A percentile compares a stretch with the other conserved stretches of the same genome.
These are phyloP conservation scores for Mastomys natalensis DNA, from an alignment of 2,113 vertebrate genomes.

Conservation along the genomic window DNA sequence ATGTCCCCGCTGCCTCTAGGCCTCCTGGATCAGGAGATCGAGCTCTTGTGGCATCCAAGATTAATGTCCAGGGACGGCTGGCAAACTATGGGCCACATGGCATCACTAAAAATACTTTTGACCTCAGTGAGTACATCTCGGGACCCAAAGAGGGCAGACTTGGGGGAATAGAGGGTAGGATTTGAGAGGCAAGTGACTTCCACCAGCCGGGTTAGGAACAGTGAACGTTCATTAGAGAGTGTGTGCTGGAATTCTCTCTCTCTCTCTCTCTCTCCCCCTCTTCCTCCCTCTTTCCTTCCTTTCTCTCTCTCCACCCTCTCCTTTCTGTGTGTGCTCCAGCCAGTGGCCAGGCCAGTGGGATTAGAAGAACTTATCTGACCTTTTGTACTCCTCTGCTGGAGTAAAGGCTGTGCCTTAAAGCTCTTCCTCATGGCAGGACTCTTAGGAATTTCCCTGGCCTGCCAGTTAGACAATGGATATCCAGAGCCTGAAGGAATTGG, in stretches of 20 bases:
- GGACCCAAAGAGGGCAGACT: background rate
- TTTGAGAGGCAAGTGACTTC: background rate
- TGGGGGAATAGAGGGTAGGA: background rate
- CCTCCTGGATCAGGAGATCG: constrained; percentile 68
- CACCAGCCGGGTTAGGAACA: background rate
- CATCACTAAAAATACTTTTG: constrained; percentile 80
- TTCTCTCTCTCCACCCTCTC: background rate
- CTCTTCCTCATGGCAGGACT: constrained; percentile 50
- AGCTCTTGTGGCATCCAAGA: constrained; percentile 75
- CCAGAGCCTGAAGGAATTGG: background rate
- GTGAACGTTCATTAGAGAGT: background rate
- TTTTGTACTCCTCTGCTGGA: constrained; percentile 53
- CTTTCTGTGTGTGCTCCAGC: background rate
- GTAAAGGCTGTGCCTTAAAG: constrained; percentile 19
- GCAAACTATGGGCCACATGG: constrained; percentile 80
- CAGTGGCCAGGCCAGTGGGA: background rate
- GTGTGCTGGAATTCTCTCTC: background rate
- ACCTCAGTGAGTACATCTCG: constrained; percentile 66
- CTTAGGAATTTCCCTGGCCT: constrained; percentile 49
- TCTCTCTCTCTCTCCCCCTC: background rate
- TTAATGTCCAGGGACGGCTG: constrained; percentile 80
- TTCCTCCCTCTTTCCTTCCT: too few relatives aligned
- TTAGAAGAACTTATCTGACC: background rate
- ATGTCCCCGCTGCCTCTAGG: constrained; percentile 61
- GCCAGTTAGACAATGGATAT: background rate